Percentiles rank a stretch among this genome's conserved stretches.
These are phyloP conservation scores for Acronicta aceris DNA, from an alignment of 2,888 invertebrate genomes.

Conservation along the genomic window DNA sequence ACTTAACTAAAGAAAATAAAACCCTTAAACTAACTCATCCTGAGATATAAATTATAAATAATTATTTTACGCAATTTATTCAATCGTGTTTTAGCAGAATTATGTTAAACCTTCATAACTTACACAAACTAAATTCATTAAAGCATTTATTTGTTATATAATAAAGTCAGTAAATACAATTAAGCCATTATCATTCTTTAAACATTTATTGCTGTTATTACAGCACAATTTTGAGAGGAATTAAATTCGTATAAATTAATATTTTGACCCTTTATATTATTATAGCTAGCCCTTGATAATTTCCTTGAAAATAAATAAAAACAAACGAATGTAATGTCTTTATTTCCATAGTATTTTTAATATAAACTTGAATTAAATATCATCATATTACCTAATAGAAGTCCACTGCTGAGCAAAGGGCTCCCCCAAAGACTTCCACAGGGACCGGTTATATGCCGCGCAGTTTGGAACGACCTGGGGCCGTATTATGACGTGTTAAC, in stretches of 20 bases:
- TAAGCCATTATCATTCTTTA: constrained; percentile 10
- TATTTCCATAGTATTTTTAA: neutral
- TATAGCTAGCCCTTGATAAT: constrained; percentile 7
- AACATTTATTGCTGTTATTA: constrained; percentile 11
- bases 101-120: neutral
- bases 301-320: constrained; percentile 3
- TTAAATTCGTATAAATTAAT: neutral
- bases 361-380: constrained; percentile 1
- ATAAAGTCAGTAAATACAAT: neutral
- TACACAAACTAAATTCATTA: neutral
- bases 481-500: too few species aligned
- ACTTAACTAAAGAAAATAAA: too few species aligned
- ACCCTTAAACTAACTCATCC: too few species aligned
- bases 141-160: neutral
- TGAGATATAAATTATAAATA: too few species aligned
- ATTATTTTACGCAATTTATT: neutral
- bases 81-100: neutral
- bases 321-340: neutral
- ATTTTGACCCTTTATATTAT: neutral
- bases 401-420: too few species aligned
- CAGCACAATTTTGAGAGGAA: neutral
- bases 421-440: too few species aligned
- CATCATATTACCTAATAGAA: too few species aligned
- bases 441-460: too few species aligned
- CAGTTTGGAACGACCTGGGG: too few species aligned